Conservation (phyloP, 2,888 invertebrate genomes). For the Caenorhabditis sp. region DNA sequence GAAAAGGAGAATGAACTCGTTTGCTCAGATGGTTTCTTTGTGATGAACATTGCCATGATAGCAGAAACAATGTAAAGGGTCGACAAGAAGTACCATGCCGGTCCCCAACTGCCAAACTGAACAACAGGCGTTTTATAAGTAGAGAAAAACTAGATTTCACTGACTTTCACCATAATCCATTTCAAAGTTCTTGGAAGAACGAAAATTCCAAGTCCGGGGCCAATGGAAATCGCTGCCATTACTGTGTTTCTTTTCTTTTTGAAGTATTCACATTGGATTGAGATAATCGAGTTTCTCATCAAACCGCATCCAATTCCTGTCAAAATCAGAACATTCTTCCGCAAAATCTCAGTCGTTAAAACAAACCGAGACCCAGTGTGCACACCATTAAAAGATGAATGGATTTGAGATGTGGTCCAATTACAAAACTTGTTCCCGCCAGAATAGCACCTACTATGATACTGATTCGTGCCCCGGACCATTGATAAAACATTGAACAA, state of each 20-base stretch:
- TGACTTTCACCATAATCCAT: slow-evolving; percentile 61
- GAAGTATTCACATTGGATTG: slow-evolving; percentile 74
- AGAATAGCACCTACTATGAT: slow-evolving; percentile 61
- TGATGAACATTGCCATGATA: slow-evolving; percentile 65
- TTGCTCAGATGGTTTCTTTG: slow-evolving; percentile 60
- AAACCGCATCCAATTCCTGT: slow-evolving; percentile 71
- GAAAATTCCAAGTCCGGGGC: slow-evolving; percentile 72
- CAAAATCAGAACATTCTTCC: slow-evolving; percentile 8
- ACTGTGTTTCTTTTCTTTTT: slow-evolving; percentile 60
- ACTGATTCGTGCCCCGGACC: slow-evolving; percentile 65
- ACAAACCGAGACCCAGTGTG: slow-evolving; percentile 60
- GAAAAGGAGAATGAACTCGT: slow-evolving; percentile 36
- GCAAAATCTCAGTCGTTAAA: neutral
- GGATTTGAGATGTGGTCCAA: slow-evolving; percentile 63
- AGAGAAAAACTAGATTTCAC: slow-evolving; percentile 6
- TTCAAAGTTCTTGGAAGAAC: slow-evolving; percentile 67
- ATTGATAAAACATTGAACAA: slow-evolving; percentile 68
- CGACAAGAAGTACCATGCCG: slow-evolving; percentile 62
- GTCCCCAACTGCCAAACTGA: slow-evolving; percentile 61
- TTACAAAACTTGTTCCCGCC: slow-evolving; percentile 61
- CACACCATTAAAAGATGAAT: slow-evolving; percentile 65
- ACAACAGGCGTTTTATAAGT: slow-evolving; percentile 1
- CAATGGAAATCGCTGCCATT: slow-evolving; percentile 70
- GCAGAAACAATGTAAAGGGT: slow-evolving; percentile 62
- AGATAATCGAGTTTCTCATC: slow-evolving; percentile 72